Conservation (phyloP, 2,113 vertebrate genomes). For the Rattus norvegicus region DNA sequence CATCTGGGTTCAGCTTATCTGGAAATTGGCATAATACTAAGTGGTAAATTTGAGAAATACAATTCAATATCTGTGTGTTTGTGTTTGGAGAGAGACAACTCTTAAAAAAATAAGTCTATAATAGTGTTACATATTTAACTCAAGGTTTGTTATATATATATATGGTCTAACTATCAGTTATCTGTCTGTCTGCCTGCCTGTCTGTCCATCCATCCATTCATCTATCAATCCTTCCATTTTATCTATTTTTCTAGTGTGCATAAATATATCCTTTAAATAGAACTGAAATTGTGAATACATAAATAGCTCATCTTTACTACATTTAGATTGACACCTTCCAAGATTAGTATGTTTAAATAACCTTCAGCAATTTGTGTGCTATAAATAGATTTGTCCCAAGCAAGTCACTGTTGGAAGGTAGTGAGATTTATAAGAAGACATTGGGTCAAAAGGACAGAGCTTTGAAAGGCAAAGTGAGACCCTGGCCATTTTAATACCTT, state of each 20-base stretch:
- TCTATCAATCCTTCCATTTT: too few species aligned
- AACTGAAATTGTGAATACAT: background rate
- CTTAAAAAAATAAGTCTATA: background rate
- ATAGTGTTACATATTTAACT: background rate
- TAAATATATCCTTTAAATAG: background rate
- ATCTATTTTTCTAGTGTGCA: background rate
- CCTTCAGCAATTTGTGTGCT: background rate
- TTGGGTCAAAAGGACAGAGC: accelerated
- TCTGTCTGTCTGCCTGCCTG: too few species aligned
- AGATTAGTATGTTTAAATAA: background rate
- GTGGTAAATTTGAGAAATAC: background rate
- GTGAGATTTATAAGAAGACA: accelerated
- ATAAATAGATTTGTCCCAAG: background rate
- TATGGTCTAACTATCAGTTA: too few species aligned
- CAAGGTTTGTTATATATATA: background rate
- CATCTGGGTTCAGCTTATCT: background rate
- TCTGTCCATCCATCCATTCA: too few species aligned
- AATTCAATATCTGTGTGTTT: background rate
- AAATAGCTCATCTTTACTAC: background rate
- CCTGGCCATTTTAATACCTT: too few species aligned
- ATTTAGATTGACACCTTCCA: background rate
- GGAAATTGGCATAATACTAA: background rate
- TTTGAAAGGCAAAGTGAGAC: background rate
- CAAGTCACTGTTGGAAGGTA: background rate
- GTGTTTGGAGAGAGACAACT: background rate